Evolutionary conservation across 2,888 invertebrate species (phyloP).

Genomic region (Conops quadrifasciatus): DNA sequence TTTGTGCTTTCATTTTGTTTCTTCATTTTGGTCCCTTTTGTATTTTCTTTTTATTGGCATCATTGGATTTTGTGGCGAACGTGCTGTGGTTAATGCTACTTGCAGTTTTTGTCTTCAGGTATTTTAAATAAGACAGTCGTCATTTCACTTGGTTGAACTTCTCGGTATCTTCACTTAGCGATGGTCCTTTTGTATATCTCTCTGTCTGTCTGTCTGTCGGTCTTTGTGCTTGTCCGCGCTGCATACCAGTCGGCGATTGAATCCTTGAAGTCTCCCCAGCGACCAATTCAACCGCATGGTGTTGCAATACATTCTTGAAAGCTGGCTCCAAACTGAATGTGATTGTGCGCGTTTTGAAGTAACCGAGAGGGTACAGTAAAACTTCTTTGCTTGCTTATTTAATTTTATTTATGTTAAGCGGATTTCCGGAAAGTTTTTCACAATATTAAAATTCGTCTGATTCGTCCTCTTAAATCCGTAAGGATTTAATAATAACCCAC

Average conservation of each 20-base stretch:
- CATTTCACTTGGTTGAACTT: neutral
- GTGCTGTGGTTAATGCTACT: constrained; percentile 16
- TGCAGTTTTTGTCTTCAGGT: neutral
- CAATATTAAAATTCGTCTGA: constrained; percentile 29
- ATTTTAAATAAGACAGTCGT: constrained; percentile 9
- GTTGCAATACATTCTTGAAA: neutral
- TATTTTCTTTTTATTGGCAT: constrained; percentile 38
- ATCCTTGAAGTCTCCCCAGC: constrained; percentile 39
- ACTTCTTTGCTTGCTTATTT: constrained; percentile 14
- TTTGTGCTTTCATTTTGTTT: neutral
- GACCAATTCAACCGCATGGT: constrained; percentile 42
- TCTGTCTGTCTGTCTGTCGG: constrained; percentile 6
- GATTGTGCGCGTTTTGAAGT: constrained; percentile 4
- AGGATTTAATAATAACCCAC: no score
- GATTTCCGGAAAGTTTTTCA: constrained; percentile 23
- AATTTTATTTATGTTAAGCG: constrained; percentile 34
- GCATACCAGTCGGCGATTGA: constrained; percentile 31
- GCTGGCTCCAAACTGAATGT: constrained; percentile 10
- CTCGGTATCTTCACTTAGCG: constrained; percentile 9
- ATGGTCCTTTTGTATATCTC: constrained; percentile 29
- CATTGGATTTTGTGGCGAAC: constrained; percentile 32
- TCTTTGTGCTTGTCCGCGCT: neutral
- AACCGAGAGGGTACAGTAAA: neutral
- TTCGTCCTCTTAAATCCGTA: no score
- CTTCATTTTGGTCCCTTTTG: constrained; percentile 7